Evolutionary conservation across 2,888 invertebrate species (phyloP).

Genomic region (Chloromyia formosa): DNA sequence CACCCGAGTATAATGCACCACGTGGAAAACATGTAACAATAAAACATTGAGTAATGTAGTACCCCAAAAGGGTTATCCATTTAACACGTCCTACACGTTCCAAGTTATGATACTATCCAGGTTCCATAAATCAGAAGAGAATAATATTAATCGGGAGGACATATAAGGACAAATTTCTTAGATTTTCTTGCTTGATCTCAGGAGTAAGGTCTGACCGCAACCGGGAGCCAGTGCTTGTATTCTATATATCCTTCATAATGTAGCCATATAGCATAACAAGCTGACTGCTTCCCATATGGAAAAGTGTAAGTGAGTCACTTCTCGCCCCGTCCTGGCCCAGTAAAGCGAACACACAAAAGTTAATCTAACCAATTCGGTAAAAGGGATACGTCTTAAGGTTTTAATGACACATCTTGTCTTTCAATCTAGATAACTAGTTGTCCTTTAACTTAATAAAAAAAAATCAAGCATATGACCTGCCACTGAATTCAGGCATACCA

Average conservation of each 20-base stretch:
- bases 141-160: slow-evolving; percentile 40
- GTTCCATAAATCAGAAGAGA: slow-evolving; percentile 38
- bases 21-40: slow-evolving; percentile 9
- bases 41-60: slow-evolving; percentile 17
- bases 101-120: slow-evolving; percentile 38
- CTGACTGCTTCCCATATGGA: not conserved
- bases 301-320: too few relatives aligned
- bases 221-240: not conserved
- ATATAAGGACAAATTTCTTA: slow-evolving; percentile 36
- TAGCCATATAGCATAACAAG: not conserved
- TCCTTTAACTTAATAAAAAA: too few relatives aligned
- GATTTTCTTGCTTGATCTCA: slow-evolving; percentile 1
- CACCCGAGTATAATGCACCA: not conserved
- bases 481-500: too few relatives aligned
- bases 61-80: slow-evolving; percentile 34
- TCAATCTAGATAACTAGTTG: too few relatives aligned
- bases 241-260: not conserved
- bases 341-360: too few relatives aligned
- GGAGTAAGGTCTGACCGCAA: slow-evolving; percentile 11
- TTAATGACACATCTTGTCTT: too few relatives aligned
- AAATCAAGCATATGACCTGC: too few relatives aligned
- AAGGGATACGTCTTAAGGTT: too few relatives aligned
- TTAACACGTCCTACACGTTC: slow-evolving; percentile 35
- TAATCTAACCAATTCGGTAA: too few relatives aligned
- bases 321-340: too few relatives aligned